Percentiles rank a stretch among this genome's conserved stretches.
Evolutionary conservation across 2,113 vertebrate genomes (phyloP).

Genomic region (Phalacrocorax pelagicus): DNA sequence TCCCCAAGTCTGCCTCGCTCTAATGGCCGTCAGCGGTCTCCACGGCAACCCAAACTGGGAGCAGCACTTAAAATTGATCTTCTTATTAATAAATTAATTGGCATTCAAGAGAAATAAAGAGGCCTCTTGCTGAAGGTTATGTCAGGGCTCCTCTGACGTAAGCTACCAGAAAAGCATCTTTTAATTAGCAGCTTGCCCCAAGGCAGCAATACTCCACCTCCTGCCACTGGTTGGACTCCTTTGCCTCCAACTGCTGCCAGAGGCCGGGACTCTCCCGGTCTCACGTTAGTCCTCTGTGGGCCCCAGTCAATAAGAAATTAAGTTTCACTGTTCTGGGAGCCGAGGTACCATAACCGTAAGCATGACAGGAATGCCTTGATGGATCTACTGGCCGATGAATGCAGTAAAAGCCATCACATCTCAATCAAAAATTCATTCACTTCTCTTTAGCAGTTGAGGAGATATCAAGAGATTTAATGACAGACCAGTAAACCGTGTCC

Average conservation of each 20-base stretch:
- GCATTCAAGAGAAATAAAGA: neutral
- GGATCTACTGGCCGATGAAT: neutral
- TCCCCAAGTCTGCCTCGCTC: neutral
- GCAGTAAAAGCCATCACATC: neutral
- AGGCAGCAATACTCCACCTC: neutral
- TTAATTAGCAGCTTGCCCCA: neutral
- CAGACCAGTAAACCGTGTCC: neutral
- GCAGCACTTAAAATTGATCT: neutral
- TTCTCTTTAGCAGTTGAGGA: neutral
- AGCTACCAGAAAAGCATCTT: neutral
- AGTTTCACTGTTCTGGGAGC: neutral
- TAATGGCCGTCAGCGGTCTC: neutral
- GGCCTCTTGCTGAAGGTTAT: neutral
- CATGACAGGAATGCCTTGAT: neutral
- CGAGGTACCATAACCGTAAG: neutral
- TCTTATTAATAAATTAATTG: neutral
- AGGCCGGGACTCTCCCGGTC: accelerated
- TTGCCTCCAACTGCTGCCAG: neutral
- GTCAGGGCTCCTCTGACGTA: neutral
- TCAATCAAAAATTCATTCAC: neutral
- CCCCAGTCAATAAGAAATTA: neutral
- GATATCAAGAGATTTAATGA: neutral
- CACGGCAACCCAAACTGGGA: conserved; percentile 1
- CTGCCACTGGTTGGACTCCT: accelerated
- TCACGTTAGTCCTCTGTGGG: accelerated